Percentiles rank a stretch among this genome's conserved stretches.
These are phyloP conservation scores for Nipponia nippon DNA, from an alignment of 2,113 vertebrate genomes.

Conservation along the genomic window DNA sequence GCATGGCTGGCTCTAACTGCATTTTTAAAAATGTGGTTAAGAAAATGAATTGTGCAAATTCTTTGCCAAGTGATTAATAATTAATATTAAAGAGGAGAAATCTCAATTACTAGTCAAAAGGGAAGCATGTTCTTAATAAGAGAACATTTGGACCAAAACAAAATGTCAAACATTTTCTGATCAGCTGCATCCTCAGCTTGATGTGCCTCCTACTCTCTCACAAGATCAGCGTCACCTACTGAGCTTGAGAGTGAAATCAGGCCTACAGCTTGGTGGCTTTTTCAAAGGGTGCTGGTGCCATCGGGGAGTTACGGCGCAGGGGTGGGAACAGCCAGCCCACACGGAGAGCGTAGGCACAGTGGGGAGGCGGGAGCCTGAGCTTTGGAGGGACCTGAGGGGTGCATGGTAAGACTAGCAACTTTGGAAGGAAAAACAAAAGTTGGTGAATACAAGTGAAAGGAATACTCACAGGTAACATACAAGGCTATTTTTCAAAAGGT, in stretches of 20 bases:
- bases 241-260: background rate
- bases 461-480: background rate
- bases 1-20: background rate
- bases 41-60: background rate
- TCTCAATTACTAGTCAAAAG: slow-evolving; percentile 16
- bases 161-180: slow-evolving; percentile 54
- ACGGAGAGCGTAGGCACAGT: background rate
- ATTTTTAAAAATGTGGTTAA: background rate
- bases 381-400: background rate
- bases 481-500: background rate
- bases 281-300: background rate
- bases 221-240: background rate
- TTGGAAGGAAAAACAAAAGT: background rate
- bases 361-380: background rate
- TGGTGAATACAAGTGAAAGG: background rate
- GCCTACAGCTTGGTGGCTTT: background rate
- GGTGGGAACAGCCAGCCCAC: background rate
- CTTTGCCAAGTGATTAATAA: slow-evolving; percentile 27
- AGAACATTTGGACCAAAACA: slow-evolving; percentile 55
- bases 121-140: slow-evolving; percentile 36
- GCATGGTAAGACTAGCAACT: background rate
- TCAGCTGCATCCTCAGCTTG: slow-evolving; percentile 63
- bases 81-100: slow-evolving; percentile 39
- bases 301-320: accelerated
- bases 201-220: slow-evolving; percentile 50